A percentile compares a stretch with the other conserved stretches of the same genome.
Evolutionary conservation across 2,888 invertebrate species (phyloP).

Genomic region (Ellobium chinense): DNA sequence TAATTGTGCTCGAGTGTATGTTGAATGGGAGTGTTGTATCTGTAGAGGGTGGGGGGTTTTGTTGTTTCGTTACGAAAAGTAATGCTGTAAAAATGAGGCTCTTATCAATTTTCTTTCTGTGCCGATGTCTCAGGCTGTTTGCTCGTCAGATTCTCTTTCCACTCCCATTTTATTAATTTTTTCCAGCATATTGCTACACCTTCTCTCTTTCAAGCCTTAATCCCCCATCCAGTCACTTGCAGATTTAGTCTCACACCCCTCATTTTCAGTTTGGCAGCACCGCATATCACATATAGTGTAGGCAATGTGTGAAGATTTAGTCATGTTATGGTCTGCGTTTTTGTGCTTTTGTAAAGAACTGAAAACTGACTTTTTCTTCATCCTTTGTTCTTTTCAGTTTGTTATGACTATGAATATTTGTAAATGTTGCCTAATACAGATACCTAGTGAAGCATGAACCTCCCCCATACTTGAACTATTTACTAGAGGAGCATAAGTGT

Average conservation of each 20-base stretch:
- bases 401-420: conserved; percentile 25
- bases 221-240: background rate
- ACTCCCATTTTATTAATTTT: background rate
- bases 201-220: background rate
- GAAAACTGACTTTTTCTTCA: background rate
- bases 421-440: background rate
- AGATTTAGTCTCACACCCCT: background rate
- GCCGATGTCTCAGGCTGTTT: no score
- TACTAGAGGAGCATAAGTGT: background rate
- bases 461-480: background rate
- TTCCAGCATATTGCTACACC: background rate
- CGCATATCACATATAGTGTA: background rate
- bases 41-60: no score
- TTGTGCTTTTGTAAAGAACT: conserved; percentile 7
- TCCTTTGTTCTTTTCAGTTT: background rate
- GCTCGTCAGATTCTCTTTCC: background rate
- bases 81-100: no score
- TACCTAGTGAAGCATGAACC: conserved; percentile 3
- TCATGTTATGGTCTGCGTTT: background rate
- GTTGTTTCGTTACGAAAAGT: no score
- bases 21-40: no score
- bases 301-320: background rate
- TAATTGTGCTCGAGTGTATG: no score
- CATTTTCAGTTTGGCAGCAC: conserved; percentile 20
- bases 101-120: no score